A percentile compares a stretch with the other conserved stretches of the same genome.
Evolutionary conservation across 1,140 invertebrate species (phyloP).

Genomic region (Drosophila pruinosa): DNA sequence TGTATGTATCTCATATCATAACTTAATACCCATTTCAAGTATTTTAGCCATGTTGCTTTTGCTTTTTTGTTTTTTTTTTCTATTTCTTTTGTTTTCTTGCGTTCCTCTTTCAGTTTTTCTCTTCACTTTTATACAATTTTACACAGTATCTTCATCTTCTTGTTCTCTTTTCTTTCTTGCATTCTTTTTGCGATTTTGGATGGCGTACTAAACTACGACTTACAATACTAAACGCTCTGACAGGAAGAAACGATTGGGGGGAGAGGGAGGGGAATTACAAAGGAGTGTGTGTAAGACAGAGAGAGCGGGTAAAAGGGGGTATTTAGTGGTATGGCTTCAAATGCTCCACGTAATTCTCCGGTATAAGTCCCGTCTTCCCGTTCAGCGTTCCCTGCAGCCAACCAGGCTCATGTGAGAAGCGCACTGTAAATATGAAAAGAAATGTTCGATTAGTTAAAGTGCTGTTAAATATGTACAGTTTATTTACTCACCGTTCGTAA

Average conservation of each 20-base stretch:
- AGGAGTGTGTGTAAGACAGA: neutral
- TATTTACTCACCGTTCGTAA: constrained; percentile 93
- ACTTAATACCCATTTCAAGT: constrained; percentile 5
- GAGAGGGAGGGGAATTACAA: neutral
- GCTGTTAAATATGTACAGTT: neutral
- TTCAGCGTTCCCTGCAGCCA: constrained; percentile 98
- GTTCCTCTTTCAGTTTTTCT: constrained; percentile 2
- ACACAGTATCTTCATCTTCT: neutral
- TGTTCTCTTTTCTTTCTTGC: too few relatives aligned
- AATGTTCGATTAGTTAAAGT: neutral
- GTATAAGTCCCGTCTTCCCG: constrained; percentile 96
- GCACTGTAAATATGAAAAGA: constrained; percentile 86
- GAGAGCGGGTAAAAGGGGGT: neutral
- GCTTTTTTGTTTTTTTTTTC: neutral
- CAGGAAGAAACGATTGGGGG: neutral
- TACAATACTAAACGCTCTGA: constrained; percentile 16
- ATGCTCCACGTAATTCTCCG: constrained; percentile 97
- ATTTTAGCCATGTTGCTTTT: constrained; percentile 12
- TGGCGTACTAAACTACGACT: constrained; percentile 22
- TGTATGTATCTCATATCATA: constrained; percentile 16
- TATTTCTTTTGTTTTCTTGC: constrained; percentile 18
- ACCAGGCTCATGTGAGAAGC: constrained; percentile 95
- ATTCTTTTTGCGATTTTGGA: constrained; percentile 18
- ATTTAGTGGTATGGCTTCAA: constrained; percentile 78
- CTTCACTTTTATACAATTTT: constrained; percentile 17